Conservation (phyloP, 2,113 vertebrate genomes). For the Eleginops maclovinus region DNA sequence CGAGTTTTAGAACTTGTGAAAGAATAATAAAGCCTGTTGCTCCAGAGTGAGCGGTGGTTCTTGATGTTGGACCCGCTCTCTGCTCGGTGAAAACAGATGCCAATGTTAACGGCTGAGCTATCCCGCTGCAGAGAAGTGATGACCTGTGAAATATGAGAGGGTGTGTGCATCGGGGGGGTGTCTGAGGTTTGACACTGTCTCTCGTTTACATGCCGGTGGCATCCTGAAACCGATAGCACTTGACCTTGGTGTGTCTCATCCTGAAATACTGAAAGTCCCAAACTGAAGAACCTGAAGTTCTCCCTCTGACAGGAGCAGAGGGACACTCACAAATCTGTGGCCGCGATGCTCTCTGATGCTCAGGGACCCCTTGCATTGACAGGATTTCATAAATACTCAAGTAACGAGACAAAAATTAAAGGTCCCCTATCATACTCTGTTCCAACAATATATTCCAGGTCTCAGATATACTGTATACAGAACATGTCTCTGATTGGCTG, state of each 20-base stretch:
- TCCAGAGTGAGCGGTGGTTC: background rate
- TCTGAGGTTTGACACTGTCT: constrained; percentile 69
- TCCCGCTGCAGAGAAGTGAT: constrained; percentile 41
- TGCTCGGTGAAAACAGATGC: background rate
- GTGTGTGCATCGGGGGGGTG: constrained; percentile 49
- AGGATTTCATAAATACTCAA: background rate
- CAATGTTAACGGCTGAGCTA: constrained; percentile 1
- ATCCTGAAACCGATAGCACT: constrained; percentile 42
- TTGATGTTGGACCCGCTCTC: background rate
- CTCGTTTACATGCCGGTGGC: constrained; percentile 53
- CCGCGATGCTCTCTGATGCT: background rate
- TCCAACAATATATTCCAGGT: too few relatives aligned
- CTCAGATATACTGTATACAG: too few relatives aligned
- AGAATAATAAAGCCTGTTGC: too few relatives aligned
- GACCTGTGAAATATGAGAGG: constrained; percentile 66
- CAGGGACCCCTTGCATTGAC: background rate
- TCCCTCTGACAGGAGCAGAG: background rate
- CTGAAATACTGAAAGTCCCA: constrained; percentile 41
- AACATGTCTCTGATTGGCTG: too few relatives aligned
- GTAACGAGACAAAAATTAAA: background rate
- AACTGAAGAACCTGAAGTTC: constrained; percentile 25
- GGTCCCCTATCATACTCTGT: too few relatives aligned
- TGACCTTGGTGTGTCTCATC: constrained; percentile 59
- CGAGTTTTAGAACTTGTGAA: background rate
- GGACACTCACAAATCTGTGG: background rate